Evolutionary conservation across 2,113 vertebrate genomes (phyloP).

Genomic region (Edolisoma coerulescens): DNA sequence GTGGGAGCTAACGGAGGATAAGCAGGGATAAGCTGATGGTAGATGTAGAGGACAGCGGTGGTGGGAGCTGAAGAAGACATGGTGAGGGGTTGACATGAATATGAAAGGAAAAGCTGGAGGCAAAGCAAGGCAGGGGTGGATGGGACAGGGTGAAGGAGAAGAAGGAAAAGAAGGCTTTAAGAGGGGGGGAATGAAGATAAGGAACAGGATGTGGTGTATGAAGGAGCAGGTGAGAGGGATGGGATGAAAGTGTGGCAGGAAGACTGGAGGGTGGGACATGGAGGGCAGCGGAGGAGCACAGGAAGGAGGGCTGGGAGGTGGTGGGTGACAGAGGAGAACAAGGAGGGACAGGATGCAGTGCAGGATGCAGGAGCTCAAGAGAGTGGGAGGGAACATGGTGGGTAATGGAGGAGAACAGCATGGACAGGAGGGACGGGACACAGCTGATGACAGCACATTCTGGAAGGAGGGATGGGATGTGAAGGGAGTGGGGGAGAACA

Average conservation of each 20-base stretch:
- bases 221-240: background rate
- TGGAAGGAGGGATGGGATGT: background rate
- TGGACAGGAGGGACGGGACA: background rate
- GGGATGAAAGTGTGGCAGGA: background rate
- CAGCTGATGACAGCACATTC: background rate
- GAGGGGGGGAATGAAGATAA: background rate
- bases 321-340: background rate
- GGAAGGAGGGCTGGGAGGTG: background rate
- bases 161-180: background rate
- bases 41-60: background rate
- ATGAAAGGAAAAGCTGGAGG: background rate
- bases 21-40: background rate
- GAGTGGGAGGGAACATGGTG: background rate
- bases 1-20: background rate
- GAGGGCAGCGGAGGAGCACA: background rate
- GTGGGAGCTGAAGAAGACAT: background rate
- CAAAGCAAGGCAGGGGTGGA: background rate
- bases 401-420: background rate
- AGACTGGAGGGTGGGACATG: background rate
- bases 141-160: background rate
- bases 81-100: background rate
- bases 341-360: background rate
- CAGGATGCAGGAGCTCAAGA: background rate
- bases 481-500: background rate
- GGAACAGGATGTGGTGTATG: background rate